Evolutionary conservation across 2,888 invertebrate species (phyloP).

Genomic region (Anoplius nigerrimus): DNA sequence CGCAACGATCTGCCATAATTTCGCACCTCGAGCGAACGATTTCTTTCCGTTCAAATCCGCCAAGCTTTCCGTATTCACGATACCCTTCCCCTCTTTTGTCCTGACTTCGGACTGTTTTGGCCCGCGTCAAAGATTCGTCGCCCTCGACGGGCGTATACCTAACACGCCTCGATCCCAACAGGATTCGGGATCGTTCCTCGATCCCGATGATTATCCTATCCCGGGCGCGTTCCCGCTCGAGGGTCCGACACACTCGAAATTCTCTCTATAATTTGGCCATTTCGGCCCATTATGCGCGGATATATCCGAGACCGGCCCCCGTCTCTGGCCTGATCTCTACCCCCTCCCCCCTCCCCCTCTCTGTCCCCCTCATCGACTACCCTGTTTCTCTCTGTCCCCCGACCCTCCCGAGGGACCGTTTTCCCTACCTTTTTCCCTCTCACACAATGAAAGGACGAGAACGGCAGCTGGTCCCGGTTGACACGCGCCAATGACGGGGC

Average conservation of each 20-base stretch:
- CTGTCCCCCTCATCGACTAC: too few species aligned
- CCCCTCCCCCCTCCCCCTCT: slow-evolving; percentile 8
- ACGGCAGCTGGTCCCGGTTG: slow-evolving; percentile 62
- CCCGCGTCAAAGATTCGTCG: slow-evolving; percentile 1
- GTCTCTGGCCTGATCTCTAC: too few species aligned
- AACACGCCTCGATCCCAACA: too few species aligned
- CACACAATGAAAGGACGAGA: slow-evolving; percentile 56
- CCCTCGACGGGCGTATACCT: neutral
- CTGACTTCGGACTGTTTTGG: too few species aligned
- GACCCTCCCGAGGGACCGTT: slow-evolving; percentile 43
- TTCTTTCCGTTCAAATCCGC: too few species aligned
- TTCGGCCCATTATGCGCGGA: slow-evolving; percentile 62
- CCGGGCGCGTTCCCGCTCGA: slow-evolving; percentile 4
- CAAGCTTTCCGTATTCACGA: too few species aligned
- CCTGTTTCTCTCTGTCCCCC: too few species aligned
- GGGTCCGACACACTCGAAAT: slow-evolving; percentile 1
- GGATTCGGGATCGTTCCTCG: neutral
- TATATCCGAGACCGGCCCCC: slow-evolving; percentile 32
- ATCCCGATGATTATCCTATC: slow-evolving; percentile 7
- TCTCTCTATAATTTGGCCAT: slow-evolving; percentile 66
- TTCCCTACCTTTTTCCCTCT: slow-evolving; percentile 46
- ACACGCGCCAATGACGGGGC: slow-evolving; percentile 65
- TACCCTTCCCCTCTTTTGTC: too few species aligned
- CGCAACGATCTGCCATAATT: too few species aligned
- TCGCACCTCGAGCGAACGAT: too few species aligned